Evolutionary conservation across 2,113 vertebrate species (phyloP), one percentile per base, ranked within the genome.

Genomic region (Xenus cinereus): DNA sequence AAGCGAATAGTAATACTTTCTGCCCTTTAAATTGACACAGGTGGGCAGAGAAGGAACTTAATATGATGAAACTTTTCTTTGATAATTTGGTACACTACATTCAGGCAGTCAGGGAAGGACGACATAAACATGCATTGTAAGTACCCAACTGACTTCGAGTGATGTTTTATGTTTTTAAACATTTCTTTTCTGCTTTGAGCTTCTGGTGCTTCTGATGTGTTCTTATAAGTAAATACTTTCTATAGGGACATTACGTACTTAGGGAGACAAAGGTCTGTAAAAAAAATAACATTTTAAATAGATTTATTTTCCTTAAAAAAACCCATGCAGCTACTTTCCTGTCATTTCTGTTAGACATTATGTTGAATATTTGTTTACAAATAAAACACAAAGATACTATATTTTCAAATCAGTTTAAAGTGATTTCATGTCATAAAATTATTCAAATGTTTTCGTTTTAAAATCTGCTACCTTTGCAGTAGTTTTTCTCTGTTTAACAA

Each of bases 1-100:
- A 56, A 87, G 43, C 95, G 95, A 96, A 89, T 67, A n/a, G 4
- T 92, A 71, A 88, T 75, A 83, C 67, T 86, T 80, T 86, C n/a
- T 94, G 92, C 45, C 48, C 35, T 95, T 94, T 89, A 30, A 73
- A 87, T 96, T 98, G 91, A 37, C 46, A 75, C 97, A 99, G 99
- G 99, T 99, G 99, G 99, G 99, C 99, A 19, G 99, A 99, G 97
- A 99, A 99, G 97, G 99, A 99, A 79, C 98, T 99, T 82, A 99
- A 99, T 87, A 99, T 99, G 99, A 99, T 99, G 99, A 99, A 99
- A 85, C 98, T 99, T 85, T 99, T 99, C 98, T 99, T 99, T 77
- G 99, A 99, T 97, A 99, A 99, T 97, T 98, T 99, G 91, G 98
- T 99, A 90, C 98, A 99, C 98, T 99, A 99, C 98, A 99, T 99